Evolutionary conservation across 2,888 invertebrate species (phyloP), one percentile per base, ranked within the genome.

Genomic region (Papilio gigon): DNA sequence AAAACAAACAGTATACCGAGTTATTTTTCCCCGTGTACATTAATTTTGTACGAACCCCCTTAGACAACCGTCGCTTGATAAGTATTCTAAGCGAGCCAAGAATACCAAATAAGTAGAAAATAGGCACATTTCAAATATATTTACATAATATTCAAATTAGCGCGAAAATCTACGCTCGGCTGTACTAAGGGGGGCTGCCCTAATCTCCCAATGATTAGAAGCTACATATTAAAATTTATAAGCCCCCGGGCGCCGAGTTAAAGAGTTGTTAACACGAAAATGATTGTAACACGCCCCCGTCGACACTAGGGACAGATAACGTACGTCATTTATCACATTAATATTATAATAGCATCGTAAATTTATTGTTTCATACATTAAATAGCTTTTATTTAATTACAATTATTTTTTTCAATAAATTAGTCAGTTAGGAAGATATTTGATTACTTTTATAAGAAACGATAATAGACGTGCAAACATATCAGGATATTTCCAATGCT

Each of bases 191-290:
- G 74, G 71, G 65, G 70, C 71, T 71, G 72, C 77, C 77, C 79
- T 78, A 76, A 80, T 84, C 84, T 87, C 81, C 79, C 75, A 79
- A 84, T 85, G 85, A 84, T 90, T 89, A 89, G 77, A 83, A 87
- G 83, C 74, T 80, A 78, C 80, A 79, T 86, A 88, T 89, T 88
- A 85, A 87, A 84, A 86, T 86, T 79, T 81, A 86, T 84, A 83
- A 83, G 79, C 73, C 74, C 74, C 74, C 64, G 71, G 74, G 82
- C 80, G 78, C 76, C 74, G 67, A 75, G 75, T 76, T 87, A 86
- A 88, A 88, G 86, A 88, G 88, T 87, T 89, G 90, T 89, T 90
- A 91, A 89, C 87, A 86, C 80, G 86, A 86, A 87, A 89, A 90
- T 89, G 82, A 89, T 88, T 85, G 78, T 74, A 71, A 72, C 73